These are phyloP conservation scores for Lonchura striata DNA, from an alignment of 2,113 vertebrate genomes.

Conservation along the genomic window DNA sequence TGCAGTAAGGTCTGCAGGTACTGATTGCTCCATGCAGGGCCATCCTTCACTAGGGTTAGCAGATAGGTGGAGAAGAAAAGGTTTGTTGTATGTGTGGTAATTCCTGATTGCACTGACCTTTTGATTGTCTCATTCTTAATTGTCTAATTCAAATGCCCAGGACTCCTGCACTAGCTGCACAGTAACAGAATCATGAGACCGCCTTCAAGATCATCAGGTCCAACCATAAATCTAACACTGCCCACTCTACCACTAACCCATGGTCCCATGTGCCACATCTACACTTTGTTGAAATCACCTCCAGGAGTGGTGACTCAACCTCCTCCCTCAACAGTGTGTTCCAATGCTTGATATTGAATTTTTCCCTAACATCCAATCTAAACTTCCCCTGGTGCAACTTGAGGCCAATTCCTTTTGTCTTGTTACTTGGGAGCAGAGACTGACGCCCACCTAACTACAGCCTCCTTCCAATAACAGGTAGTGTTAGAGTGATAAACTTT, in stretches of 20 bases:
- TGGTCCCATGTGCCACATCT: background rate
- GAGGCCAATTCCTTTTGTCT: background rate
- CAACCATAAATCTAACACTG: background rate
- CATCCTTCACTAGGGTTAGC: background rate
- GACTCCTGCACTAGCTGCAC: background rate
- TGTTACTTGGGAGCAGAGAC: background rate
- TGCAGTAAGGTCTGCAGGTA: background rate
- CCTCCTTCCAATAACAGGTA: background rate
- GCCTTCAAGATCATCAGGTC: background rate
- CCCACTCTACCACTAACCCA: background rate
- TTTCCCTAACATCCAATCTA: background rate
- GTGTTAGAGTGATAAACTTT: background rate
- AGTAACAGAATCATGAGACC: background rate
- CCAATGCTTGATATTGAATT: background rate
- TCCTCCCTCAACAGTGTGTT: background rate
- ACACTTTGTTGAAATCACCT: background rate
- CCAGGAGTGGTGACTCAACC: background rate
- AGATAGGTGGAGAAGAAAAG: fast-evolving
- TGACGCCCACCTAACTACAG: fast-evolving
- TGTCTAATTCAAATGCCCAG: background rate
- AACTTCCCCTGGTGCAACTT: background rate
- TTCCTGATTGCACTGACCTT: background rate
- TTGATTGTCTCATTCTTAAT: background rate
- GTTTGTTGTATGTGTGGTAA: background rate
- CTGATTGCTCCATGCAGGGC: background rate